Percentiles rank a stretch among this genome's conserved stretches.
Evolutionary conservation across 2,113 vertebrate genomes (phyloP).

Genomic region (Chionomys nivalis): DNA sequence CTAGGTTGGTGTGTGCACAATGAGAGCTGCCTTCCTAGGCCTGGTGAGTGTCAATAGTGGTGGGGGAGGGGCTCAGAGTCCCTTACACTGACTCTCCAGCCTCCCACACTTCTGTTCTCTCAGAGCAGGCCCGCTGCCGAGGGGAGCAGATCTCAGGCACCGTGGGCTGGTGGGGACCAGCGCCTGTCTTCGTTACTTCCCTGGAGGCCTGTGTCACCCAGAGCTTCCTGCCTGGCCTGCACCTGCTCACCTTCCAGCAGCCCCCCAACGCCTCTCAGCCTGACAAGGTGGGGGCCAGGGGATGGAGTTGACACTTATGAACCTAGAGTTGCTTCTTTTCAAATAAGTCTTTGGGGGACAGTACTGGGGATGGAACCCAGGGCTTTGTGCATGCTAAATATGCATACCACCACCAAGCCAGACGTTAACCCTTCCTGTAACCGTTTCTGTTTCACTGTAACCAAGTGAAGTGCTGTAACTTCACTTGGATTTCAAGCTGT

Average conservation of each 20-base stretch:
- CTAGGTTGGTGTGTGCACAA: slow-evolving; percentile 97
- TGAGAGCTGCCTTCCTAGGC: slow-evolving; percentile 92
- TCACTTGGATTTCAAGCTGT: neutral
- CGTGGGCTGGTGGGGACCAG: slow-evolving; percentile 96
- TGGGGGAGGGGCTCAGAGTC: neutral
- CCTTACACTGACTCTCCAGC: neutral
- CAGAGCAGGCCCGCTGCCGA: slow-evolving; percentile 92
- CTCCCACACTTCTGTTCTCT: neutral
- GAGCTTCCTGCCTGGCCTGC: slow-evolving; percentile 95
- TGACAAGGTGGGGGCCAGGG: slow-evolving; percentile 89
- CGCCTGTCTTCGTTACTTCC: slow-evolving; percentile 92
- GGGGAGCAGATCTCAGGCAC: slow-evolving; percentile 96
- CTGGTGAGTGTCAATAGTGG: slow-evolving; percentile 86
- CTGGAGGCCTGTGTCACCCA: slow-evolving; percentile 92
- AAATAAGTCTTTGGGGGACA: neutral
- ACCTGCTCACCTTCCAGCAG: slow-evolving; percentile 95
- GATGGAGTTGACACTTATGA: too few relatives aligned
- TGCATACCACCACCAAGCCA: neutral
- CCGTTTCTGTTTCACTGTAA: too few relatives aligned
- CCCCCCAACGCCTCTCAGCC: slow-evolving; percentile 95
- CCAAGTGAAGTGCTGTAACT: neutral
- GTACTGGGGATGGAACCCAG: neutral
- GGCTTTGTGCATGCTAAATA: neutral
- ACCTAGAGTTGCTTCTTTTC: neutral
- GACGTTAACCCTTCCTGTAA: neutral